phyloP scores from a whole-genome alignment of 2,113 vertebrate species.

The Alethe diademata region DNA sequence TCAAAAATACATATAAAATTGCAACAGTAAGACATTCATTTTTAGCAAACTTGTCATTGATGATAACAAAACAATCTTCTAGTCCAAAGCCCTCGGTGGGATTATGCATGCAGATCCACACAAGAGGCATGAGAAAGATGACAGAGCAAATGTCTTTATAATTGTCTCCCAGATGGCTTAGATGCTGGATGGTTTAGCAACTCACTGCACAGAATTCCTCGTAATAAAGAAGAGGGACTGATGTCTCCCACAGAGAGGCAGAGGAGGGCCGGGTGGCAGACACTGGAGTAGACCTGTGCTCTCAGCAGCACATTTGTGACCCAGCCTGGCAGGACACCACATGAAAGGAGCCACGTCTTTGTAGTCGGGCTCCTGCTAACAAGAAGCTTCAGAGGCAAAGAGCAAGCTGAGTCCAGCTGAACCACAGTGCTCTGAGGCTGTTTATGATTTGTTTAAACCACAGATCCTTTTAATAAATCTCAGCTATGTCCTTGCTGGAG shows the following conservation, averaged over 20 bases:
- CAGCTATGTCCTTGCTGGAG: not conserved
- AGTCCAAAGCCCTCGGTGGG: fast-evolving
- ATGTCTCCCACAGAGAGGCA: not conserved
- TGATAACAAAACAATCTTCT: not conserved
- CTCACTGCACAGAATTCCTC: not conserved
- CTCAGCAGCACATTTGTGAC: not conserved
- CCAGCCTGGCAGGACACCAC: not conserved
- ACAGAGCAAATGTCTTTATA: not conserved
- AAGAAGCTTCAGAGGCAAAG: not conserved
- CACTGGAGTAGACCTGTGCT: not conserved
- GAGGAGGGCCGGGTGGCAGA: not conserved
- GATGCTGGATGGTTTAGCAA: not conserved
- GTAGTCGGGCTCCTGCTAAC: not conserved
- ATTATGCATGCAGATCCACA: not conserved
- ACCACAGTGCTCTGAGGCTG: fast-evolving
- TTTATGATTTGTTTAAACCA: not conserved
- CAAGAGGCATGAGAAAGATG: not conserved
- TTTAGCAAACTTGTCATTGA: not conserved
- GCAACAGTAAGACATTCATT: not conserved
- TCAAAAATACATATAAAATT: not conserved
- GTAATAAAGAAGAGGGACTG: not conserved
- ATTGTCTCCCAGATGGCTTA: not conserved
- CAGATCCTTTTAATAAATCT: not conserved
- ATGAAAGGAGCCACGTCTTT: not conserved
- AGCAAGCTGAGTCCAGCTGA: not conserved